These are phyloP conservation scores for Phoenoteleia sp. DNA, from an alignment of 2,888 invertebrate species.

Conservation along the genomic window DNA sequence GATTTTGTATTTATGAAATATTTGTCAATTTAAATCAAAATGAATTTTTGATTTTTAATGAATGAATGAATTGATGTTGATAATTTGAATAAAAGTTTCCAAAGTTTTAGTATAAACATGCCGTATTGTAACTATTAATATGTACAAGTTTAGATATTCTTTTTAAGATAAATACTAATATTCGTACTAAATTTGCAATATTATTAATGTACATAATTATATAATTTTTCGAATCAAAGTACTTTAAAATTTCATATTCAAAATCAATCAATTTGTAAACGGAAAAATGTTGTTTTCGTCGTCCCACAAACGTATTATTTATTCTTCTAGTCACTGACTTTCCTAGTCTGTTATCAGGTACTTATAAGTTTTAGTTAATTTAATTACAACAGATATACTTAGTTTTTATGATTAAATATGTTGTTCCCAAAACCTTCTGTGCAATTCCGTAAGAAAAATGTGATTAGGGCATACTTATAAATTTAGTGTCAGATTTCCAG, in stretches of 20 bases:
- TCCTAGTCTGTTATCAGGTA: neutral
- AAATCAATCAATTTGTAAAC: neutral
- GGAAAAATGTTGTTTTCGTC: neutral
- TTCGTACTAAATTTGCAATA: neutral
- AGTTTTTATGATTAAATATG: neutral
- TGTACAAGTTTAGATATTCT: neutral
- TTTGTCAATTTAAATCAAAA: neutral
- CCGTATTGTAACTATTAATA: neutral
- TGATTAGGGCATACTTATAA: neutral
- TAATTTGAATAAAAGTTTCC: too few species aligned
- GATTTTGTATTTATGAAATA: slow-evolving; percentile 21
- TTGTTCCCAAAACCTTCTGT: neutral
- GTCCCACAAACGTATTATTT: neutral
- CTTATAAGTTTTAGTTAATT: neutral
- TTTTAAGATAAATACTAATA: neutral
- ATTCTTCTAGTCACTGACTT: neutral
- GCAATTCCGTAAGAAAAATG: neutral
- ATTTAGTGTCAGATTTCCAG: neutral
- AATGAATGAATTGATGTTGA: neutral
- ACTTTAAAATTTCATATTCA: neutral
- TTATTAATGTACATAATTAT: neutral
- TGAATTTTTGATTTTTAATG: too few species aligned
- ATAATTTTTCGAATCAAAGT: neutral
- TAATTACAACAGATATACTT: neutral
- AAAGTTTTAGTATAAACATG: neutral